Evolutionary conservation across 2,113 vertebrate genomes (phyloP), one percentile per base, ranked within the genome.

Genomic region (Mormyrus lacerda): DNA sequence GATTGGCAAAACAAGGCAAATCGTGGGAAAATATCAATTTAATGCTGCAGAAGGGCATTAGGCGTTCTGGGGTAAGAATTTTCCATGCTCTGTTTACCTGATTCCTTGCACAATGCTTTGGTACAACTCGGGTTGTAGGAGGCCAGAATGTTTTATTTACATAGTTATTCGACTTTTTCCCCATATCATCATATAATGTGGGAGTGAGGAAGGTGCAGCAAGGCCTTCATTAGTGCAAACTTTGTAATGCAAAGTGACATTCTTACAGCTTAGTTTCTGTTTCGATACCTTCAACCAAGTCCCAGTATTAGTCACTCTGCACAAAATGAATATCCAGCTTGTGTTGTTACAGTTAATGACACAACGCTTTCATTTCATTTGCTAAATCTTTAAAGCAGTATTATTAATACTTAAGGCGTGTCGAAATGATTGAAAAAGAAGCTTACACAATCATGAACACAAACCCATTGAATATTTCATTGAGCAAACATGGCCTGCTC

Each of bases 1-100:
- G 97, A 97, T 97, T 94, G 96, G 96, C 94, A 95, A 96, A 97
- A 97, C 96, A 96, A 95, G 95, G 93, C 96, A 97, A 97, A 95
- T 95, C 96, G 97, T 96, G 96, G 96, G 94, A 94, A 96, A 96
- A 96, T 98, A 98, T 97, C 97, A 97, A 98, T 98, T 97, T 98
- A 97, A 98, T 96, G 96, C 96, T 94, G 96, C 95, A 94, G 95
- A 97, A 95, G 96, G 94, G 95, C 96, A 95, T 93, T 94, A 95
- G 95, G 96, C 95, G 95, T 96, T 96, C 96, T 94, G 94, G 94
- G 90, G 96, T 95, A 93, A 94, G 69, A 94, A 97, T 98, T 98
- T 97, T 96, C 92, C 94, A 96, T 94, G 97, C 97, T 98, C 97
- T 97, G 97, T 96, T 98, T 98, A 97, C 94, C 94, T 94, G 92